phyloP scores from a whole-genome alignment of 2,797 vertebrate genomes.

The Neostethus bicornis region DNA sequence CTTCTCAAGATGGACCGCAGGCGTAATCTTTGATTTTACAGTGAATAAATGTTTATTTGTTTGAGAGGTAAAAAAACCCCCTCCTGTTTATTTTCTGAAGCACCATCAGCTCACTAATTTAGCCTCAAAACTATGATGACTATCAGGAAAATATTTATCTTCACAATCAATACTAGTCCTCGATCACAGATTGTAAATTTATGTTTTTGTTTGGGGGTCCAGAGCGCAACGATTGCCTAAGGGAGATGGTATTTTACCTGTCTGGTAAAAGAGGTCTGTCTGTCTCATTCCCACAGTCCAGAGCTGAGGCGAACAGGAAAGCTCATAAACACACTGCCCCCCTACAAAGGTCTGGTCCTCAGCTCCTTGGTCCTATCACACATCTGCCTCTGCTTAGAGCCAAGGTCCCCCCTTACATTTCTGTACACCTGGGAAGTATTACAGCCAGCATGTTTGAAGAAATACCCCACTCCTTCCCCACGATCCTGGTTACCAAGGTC shows the following conservation, averaged over 20 bases:
- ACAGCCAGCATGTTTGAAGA: slow-evolving; percentile 74
- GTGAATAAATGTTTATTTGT: background rate
- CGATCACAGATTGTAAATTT: slow-evolving; percentile 32
- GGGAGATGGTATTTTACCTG: slow-evolving; percentile 70
- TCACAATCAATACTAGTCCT: background rate
- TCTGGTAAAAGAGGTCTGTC: slow-evolving; percentile 56
- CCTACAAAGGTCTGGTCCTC: slow-evolving; percentile 73
- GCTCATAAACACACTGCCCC: slow-evolving; percentile 74
- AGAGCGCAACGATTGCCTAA: slow-evolving; percentile 39
- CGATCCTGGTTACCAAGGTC: slow-evolving; percentile 55
- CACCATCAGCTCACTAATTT: background rate
- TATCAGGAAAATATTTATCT: background rate
- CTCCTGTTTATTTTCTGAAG: background rate
- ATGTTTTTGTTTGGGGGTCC: slow-evolving; percentile 43
- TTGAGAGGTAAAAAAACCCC: background rate
- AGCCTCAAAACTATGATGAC: background rate
- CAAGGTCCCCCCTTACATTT: slow-evolving; percentile 59
- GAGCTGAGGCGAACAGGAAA: slow-evolving; percentile 65
- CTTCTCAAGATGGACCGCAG: no score
- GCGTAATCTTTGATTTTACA: background rate
- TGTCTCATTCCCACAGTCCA: slow-evolving; percentile 68
- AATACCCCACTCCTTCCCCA: slow-evolving; percentile 55
- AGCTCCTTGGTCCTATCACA: slow-evolving; percentile 56
- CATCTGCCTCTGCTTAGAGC: slow-evolving; percentile 76
- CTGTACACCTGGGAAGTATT: slow-evolving; percentile 78